These are phyloP conservation scores for Centropus unirufus DNA, from an alignment of 2,113 vertebrate genomes.

Conservation along the genomic window DNA sequence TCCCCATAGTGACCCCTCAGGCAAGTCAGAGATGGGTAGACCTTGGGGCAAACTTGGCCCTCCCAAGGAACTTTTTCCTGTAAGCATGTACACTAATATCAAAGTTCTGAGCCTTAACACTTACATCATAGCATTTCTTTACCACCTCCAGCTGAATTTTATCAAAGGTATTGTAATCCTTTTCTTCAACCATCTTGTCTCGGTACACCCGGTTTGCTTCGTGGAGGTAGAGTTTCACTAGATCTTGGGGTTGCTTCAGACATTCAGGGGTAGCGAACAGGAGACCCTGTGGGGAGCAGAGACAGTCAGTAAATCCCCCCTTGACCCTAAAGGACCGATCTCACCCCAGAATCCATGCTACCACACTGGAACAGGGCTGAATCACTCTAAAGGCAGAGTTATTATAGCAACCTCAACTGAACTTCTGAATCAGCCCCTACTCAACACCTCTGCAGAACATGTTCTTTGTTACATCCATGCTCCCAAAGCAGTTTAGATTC, in stretches of 20 bases:
- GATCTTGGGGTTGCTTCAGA: slow-evolving; percentile 80
- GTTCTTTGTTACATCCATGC: fast-evolving
- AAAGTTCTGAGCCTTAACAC: slow-evolving; percentile 10
- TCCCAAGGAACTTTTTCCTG: neutral
- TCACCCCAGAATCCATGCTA: neutral
- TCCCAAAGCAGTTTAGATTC: neutral
- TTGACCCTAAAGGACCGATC: neutral
- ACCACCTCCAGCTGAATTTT: slow-evolving; percentile 85
- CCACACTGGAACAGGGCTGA: fast-evolving
- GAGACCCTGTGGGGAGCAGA: slow-evolving; percentile 79
- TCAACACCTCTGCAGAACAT: neutral
- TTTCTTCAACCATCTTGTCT: slow-evolving; percentile 89
- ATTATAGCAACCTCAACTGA: fast-evolving
- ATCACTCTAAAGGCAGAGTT: neutral
- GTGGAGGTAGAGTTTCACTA: slow-evolving; percentile 89
- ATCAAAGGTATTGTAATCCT: slow-evolving; percentile 84
- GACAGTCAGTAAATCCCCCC: neutral
- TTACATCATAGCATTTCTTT: slow-evolving; percentile 87
- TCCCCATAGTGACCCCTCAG: neutral
- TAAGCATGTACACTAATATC: neutral
- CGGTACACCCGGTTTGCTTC: slow-evolving; percentile 89
- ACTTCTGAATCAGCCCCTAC: neutral
- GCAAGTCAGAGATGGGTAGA: neutral
- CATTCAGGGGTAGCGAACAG: slow-evolving; percentile 87
- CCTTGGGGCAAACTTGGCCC: neutral